Base-by-base conservation (phyloP, 2,113 vertebrate genomes). In the Leuciscus idus region DNA sequence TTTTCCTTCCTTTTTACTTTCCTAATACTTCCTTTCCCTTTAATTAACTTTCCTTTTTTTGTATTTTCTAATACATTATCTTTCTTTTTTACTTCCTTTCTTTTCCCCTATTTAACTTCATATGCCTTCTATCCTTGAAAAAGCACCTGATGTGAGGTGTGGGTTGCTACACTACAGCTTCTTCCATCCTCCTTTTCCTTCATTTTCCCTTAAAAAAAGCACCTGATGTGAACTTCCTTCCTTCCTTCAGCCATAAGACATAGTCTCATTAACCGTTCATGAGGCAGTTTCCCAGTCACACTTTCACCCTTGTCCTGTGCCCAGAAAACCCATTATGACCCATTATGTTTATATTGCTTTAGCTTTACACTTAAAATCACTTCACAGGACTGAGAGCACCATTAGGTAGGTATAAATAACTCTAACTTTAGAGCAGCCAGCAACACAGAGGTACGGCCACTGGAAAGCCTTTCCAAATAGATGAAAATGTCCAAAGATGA, bases 401-500 rank as follows among this genome's bases (percentile, higher is more conserved):
- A 81, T 66, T 66, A 81, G 79, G 39, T 23, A 62, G 57, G 61
- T 81, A 66, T 66, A 81, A 81, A 81, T 81, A 43, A 61, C 36
- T 7, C 6, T 43, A 19, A 19, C 61, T 57, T 80, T 64, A 76
- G 62, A 87, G 76, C 75, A 52, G 85, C 52, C 73, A 23, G 52
- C 62, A 61, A 81, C 15, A 57, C 81, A 81, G 72, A 89, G 78
- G 26, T 52, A 75, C 33, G 7, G 13, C 21, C 17, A 48, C n/a
- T 70, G 73, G 23, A 84, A 78, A 81, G 50, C 8, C 15, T 28
- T 77, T 88, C 74, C 61, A 87, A 86, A 79, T 61, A 83, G 73
- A 87, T 83, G 88, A 85, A 83, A 66, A 84, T 64, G 85, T 87
- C 79, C 81, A 85, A 59, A n/a, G 23, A 85, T 68, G 87, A 30